These are phyloP conservation scores for Fabriciana adippe DNA, from an alignment of 2,888 invertebrate species.

Conservation along the genomic window DNA sequence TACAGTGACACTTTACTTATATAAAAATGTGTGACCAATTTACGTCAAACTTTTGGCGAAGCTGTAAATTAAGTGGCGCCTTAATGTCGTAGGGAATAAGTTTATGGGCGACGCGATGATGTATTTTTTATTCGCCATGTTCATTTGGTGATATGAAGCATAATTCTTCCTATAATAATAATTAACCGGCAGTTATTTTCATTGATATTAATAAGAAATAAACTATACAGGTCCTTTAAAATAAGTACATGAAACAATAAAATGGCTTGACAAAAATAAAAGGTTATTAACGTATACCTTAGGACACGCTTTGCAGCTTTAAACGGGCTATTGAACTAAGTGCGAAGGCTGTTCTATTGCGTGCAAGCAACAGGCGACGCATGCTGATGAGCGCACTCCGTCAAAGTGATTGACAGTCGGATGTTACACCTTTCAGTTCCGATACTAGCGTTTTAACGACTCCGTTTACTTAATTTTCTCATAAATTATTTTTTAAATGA, in stretches of 20 bases:
- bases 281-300: conserved; percentile 16
- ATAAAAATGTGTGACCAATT: conserved; percentile 42
- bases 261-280: background rate
- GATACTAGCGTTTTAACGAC: conserved; percentile 30
- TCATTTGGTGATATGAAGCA: too few relatives aligned
- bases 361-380: conserved; percentile 31
- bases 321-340: conserved; percentile 23
- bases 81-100: conserved; percentile 39
- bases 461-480: conserved; percentile 7
- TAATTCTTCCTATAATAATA: too few relatives aligned
- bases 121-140: conserved; percentile 16
- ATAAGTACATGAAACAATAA: background rate
- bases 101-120: conserved; percentile 36
- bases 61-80: conserved; percentile 71
- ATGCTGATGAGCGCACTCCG: conserved; percentile 33
- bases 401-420: conserved; percentile 47
- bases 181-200: too few relatives aligned
- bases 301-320: conserved; percentile 21
- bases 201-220: background rate
- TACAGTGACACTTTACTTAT: conserved; percentile 29
- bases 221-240: background rate
- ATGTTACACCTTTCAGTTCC: conserved; percentile 45
- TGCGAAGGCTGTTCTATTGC: conserved; percentile 35
- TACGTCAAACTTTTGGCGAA: conserved; percentile 60
- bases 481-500: background rate